Conservation (phyloP, 92 coral and sea anemone genomes). For the Phenganax subtilis region DNA sequence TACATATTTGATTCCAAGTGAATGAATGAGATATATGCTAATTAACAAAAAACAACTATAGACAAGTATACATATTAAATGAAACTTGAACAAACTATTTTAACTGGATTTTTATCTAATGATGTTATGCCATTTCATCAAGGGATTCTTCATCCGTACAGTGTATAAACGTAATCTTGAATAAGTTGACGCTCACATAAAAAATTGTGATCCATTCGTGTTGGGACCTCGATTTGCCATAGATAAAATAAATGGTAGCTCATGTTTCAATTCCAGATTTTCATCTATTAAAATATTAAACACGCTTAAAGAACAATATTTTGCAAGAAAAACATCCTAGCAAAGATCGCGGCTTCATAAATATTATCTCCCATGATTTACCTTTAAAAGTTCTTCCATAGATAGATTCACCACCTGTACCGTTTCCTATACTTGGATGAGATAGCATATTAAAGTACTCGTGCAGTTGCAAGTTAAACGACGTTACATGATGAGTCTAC, state of each 20-base stretch:
- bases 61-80: too few relatives aligned
- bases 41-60: too few relatives aligned
- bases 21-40: neutral
- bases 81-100: too few relatives aligned
- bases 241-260: conserved; percentile 73
- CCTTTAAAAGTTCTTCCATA: conserved; percentile 93
- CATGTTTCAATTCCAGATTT: conserved; percentile 66
- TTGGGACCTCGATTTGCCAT: conserved; percentile 99
- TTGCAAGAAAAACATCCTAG: neutral
- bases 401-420: conserved; percentile 99
- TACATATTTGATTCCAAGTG: neutral
- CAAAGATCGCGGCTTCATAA: neutral
- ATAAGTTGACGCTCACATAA: conserved; percentile 60
- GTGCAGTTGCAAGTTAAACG: too few relatives aligned
- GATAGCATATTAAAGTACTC: too few relatives aligned
- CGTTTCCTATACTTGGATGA: conserved; percentile 64
- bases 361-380: conserved; percentile 4
- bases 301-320: neutral
- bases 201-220: conserved; percentile 98
- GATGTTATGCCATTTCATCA: too few relatives aligned
- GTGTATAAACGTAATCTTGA: too few relatives aligned
- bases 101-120: too few relatives aligned
- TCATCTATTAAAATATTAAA: conserved; percentile 57
- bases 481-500: conserved; percentile 23
- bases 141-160: too few relatives aligned